phyloP scores from a whole-genome alignment of 2,113 vertebrate genomes.

The Uria lomvia region DNA sequence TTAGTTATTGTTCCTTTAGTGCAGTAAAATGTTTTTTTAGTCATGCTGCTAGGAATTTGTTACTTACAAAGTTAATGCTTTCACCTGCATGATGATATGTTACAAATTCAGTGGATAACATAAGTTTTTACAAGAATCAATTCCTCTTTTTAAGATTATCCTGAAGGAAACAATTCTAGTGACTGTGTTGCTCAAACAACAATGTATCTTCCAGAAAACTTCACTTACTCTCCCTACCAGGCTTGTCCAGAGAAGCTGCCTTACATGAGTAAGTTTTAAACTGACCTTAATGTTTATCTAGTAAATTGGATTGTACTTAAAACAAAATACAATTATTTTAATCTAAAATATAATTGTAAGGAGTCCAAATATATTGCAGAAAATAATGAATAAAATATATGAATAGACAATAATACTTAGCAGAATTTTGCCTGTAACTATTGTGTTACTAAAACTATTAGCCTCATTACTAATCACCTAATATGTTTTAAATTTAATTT shows the following conservation, averaged over 20 bases:
- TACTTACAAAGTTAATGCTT: neutral
- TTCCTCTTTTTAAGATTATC: constrained; percentile 83
- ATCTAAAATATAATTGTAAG: neutral
- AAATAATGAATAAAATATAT: neutral
- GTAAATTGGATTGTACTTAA: neutral
- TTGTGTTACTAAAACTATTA: neutral
- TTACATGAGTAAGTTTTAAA: constrained; percentile 91
- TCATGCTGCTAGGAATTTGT: neutral
- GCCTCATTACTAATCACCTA: neutral
- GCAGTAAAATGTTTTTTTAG: neutral
- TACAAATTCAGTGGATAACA: neutral
- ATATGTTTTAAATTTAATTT: neutral
- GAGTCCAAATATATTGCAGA: neutral
- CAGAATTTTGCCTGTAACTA: neutral
- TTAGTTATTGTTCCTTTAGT: neutral
- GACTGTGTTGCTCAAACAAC: constrained; percentile 89
- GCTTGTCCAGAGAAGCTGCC: constrained; percentile 94
- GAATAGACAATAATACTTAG: neutral
- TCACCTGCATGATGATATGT: neutral
- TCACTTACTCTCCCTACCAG: constrained; percentile 89
- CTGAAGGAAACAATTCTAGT: constrained; percentile 92
- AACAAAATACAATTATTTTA: neutral
- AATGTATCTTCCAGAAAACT: constrained; percentile 94
- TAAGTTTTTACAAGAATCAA: neutral
- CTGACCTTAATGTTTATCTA: neutral